These are phyloP conservation scores for Drosophila ironensis DNA, from an alignment of 1,140 invertebrate genomes.

Conservation along the genomic window DNA sequence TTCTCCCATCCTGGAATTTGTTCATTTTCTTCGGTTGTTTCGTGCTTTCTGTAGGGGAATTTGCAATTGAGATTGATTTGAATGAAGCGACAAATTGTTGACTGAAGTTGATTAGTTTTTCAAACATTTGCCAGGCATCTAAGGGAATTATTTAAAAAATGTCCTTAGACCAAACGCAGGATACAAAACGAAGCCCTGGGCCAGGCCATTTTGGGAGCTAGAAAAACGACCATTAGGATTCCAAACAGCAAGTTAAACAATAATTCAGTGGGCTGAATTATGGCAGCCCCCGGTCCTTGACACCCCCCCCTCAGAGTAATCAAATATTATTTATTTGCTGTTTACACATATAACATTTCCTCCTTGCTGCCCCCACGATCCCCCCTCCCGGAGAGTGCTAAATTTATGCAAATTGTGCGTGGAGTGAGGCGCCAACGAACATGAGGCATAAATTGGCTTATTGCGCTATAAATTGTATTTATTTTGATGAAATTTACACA, in stretches of 20 bases:
- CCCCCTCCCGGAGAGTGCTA: slow-evolving; percentile 11
- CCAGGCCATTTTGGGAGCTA: neutral
- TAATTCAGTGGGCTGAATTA: slow-evolving; percentile 53
- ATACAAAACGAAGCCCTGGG: too few species aligned
- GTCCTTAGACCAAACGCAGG: neutral
- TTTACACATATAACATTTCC: slow-evolving; percentile 71
- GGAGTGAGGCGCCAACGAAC: slow-evolving; percentile 38
- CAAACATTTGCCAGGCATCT: slow-evolving; percentile 23
- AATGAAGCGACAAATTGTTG: neutral
- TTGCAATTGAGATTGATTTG: slow-evolving; percentile 1
- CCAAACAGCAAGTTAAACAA: slow-evolving; percentile 55
- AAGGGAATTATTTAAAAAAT: slow-evolving; percentile 1
- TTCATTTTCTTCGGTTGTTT: slow-evolving; percentile 24
- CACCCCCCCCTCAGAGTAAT: slow-evolving; percentile 33
- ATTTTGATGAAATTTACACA: slow-evolving; percentile 79
- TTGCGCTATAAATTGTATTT: slow-evolving; percentile 79
- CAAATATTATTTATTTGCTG: slow-evolving; percentile 78
- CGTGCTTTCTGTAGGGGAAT: slow-evolving; percentile 3
- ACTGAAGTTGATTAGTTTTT: slow-evolving; percentile 13
- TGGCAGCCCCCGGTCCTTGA: slow-evolving; percentile 8
- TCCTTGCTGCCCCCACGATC: neutral
- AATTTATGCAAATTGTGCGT: slow-evolving; percentile 77
- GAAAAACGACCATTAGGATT: slow-evolving; percentile 31
- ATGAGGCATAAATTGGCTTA: slow-evolving; percentile 76
- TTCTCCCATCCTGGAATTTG: slow-evolving; percentile 26